Evolutionary conservation across 2,888 invertebrate species (phyloP).

Genomic region (Drosophila pullipes): DNA sequence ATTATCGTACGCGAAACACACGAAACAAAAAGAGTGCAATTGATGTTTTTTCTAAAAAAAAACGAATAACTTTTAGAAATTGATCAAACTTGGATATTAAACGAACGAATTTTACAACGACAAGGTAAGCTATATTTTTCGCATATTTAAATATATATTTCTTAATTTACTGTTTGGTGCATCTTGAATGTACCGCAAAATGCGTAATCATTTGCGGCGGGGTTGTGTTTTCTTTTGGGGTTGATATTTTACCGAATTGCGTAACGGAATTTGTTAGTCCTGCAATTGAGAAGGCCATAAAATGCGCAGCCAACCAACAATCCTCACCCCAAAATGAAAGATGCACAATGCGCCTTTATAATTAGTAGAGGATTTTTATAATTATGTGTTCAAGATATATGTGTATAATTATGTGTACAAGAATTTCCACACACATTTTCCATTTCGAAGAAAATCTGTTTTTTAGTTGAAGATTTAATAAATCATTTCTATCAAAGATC

Average conservation of each 20-base stretch:
- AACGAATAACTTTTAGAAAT: slow-evolving; percentile 31
- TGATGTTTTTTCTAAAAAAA: slow-evolving; percentile 19
- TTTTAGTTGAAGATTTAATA: neutral
- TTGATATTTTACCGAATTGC: slow-evolving; percentile 31
- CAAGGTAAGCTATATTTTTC: slow-evolving; percentile 45
- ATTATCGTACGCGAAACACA: slow-evolving; percentile 27
- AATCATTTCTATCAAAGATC: neutral
- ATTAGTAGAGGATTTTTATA: neutral
- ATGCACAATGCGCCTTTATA: neutral
- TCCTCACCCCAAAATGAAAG: neutral
- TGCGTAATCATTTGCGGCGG: slow-evolving; percentile 21
- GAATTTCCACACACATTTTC: neutral
- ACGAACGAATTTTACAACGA: slow-evolving; percentile 27
- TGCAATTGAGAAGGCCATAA: neutral
- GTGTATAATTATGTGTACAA: neutral
- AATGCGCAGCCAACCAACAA: slow-evolving; percentile 28
- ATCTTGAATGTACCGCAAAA: neutral
- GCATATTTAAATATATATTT: neutral
- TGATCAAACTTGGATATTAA: slow-evolving; percentile 46
- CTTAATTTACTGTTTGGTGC: neutral
- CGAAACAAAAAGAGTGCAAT: slow-evolving; percentile 41
- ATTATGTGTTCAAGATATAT: too few relatives aligned
- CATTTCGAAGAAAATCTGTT: neutral
- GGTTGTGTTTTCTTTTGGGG: slow-evolving; percentile 15
- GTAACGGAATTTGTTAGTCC: slow-evolving; percentile 34